Conservation (phyloP, 2,888 invertebrate genomes). For the Netelia inedita region DNA sequence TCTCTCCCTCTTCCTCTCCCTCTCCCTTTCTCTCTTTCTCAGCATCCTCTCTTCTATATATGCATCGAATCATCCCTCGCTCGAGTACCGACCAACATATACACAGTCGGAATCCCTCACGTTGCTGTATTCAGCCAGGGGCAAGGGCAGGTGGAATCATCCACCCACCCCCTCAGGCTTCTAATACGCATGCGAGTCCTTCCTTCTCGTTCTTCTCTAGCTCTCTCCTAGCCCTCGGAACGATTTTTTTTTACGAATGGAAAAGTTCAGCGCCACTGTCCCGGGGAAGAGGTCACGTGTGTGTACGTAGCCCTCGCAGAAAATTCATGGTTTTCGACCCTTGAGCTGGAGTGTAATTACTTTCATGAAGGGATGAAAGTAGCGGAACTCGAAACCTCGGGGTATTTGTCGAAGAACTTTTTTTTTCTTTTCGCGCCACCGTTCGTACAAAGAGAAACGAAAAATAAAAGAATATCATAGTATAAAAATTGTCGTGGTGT, state of each 20-base stretch:
- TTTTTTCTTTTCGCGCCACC: not conserved
- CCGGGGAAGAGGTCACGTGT: constrained; percentile 11
- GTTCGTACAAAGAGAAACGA: too few species aligned
- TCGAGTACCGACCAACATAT: constrained; percentile 66
- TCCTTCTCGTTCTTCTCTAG: constrained; percentile 32
- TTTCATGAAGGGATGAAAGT: constrained; percentile 20
- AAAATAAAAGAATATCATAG: too few species aligned
- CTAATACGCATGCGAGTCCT: constrained; percentile 26
- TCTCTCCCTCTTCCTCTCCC: constrained; percentile 65
- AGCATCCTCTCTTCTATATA: constrained; percentile 60
- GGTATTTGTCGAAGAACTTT: not conserved
- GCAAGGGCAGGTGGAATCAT: constrained; percentile 27
- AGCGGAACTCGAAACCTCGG: not conserved
- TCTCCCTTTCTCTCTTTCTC: constrained; percentile 74
- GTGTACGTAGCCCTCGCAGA: constrained; percentile 26
- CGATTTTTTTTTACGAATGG: constrained; percentile 33
- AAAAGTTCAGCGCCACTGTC: constrained; percentile 21
- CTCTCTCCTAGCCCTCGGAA: constrained; percentile 27
- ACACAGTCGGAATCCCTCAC: constrained; percentile 54
- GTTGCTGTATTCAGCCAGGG: constrained; percentile 51
- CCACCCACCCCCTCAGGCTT: constrained; percentile 39
- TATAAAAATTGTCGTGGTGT: too few species aligned
- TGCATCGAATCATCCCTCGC: constrained; percentile 72
- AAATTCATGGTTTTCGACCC: constrained; percentile 24
- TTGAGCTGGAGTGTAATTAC: constrained; percentile 54